Evolutionary conservation across 2,113 vertebrate species (phyloP).

Genomic region (Tenrec ecaudatus): DNA sequence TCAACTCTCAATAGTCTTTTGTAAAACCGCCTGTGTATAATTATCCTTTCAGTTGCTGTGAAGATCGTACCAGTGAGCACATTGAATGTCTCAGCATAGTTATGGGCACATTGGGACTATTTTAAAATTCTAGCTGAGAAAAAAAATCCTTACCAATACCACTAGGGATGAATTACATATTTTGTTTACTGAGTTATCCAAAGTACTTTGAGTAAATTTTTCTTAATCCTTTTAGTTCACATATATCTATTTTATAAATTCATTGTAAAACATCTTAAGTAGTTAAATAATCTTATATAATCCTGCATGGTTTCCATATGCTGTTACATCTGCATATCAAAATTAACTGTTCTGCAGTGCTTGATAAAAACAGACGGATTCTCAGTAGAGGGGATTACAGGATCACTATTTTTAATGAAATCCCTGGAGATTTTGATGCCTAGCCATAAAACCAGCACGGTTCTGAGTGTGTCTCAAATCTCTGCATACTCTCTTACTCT

Average conservation of each 20-base stretch:
- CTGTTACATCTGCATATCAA: background rate
- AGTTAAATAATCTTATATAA: background rate
- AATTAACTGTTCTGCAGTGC: background rate
- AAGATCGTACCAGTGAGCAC: background rate
- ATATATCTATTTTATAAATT: background rate
- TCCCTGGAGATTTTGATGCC: slow-evolving; percentile 10
- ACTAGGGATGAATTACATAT: background rate
- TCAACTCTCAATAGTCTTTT: background rate
- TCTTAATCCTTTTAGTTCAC: background rate
- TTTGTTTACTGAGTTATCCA: background rate
- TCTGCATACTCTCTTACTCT: background rate
- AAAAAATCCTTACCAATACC: background rate
- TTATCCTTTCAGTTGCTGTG: background rate
- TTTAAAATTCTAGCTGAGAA: background rate
- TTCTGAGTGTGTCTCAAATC: background rate
- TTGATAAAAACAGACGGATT: background rate
- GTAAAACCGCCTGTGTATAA: background rate
- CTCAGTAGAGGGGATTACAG: background rate
- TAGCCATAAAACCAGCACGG: background rate
- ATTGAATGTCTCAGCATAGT: background rate
- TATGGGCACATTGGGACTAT: background rate
- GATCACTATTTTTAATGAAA: slow-evolving; percentile 19
- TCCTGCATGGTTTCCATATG: background rate
- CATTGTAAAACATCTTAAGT: background rate
- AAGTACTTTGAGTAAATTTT: background rate